Base-by-base conservation (phyloP, 2,113 vertebrate genomes). In the Micromys minutus region DNA sequence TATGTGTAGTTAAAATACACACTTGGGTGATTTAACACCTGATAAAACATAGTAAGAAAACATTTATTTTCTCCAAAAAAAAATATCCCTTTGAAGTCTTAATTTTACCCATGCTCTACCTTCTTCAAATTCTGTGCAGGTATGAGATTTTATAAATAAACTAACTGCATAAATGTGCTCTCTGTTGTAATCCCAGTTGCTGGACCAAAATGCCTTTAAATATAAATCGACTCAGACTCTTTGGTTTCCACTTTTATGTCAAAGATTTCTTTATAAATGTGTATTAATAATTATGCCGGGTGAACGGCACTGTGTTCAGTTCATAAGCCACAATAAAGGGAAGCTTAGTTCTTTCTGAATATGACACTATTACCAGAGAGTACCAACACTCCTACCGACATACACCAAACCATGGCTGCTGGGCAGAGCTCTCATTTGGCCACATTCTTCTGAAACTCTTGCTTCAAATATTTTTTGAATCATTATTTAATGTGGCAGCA, bases 61-160 rank as follows among this genome's bases (percentile, higher is more conserved):
- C 79, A 83, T 83, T 93, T 83, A 71, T 93, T 94, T 96, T 26
- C 36, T 42, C 91, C 76, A 59, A 24, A 50, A 87, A 81, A 95
- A 77, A 74, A 47, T 4, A 47, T 22, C 36, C 59, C 24, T 21
- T 31, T 39, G 15, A 93, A 85, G 42, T 80, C 75, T 61, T 84
- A 84, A 61, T 63, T 76, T 75, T 87, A n/a, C 45, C 21, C 29
- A 19, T 90, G 96, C 93, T 97, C 12, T 89, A 83, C 31, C 72
- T 87, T 81, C 34, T 77, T 34, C 7, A 86, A 42, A 39, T 16
- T 22, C 31, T 36, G 26, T 74, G 69, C 95, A 95, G 59, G 0
- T 90, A 96, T 50, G 95, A 83, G 95, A 77, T 85, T 93, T 96
- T 92, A 92, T 86, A 94, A 92, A 94, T 90, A 94, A 96, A 97